phyloP scores from a whole-genome alignment of 2,888 invertebrate genomes.

The Perdita meconis region DNA sequence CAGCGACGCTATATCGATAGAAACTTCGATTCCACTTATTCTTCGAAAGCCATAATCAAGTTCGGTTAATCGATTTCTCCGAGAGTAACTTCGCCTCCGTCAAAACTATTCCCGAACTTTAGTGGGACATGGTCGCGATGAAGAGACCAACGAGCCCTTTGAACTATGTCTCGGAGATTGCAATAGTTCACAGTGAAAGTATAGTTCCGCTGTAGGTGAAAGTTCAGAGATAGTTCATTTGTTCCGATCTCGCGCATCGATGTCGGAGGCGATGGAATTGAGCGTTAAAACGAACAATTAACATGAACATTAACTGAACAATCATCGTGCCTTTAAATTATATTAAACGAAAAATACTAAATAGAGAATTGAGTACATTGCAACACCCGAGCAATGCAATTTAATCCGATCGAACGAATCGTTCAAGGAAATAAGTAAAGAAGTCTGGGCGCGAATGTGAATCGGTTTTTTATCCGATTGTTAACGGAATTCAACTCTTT shows the following conservation, averaged over 20 bases:
- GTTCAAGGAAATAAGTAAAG: not conserved
- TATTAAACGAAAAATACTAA: not conserved
- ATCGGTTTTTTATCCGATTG: constrained; percentile 36
- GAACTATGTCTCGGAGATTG: constrained; percentile 24
- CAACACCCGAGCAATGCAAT: constrained; percentile 4
- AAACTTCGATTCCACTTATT: constrained; percentile 15
- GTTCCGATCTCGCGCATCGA: not conserved
- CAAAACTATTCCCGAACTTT: constrained; percentile 49
- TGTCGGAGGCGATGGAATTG: not conserved
- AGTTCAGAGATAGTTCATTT: not conserved
- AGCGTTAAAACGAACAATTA: too few relatives aligned
- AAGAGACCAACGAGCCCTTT: constrained; percentile 31
- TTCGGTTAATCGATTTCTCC: constrained; percentile 47
- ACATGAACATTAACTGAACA: too few relatives aligned
- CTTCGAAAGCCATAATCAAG: constrained; percentile 32
- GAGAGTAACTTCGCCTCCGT: constrained; percentile 11
- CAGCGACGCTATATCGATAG: not conserved
- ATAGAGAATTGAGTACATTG: too few relatives aligned
- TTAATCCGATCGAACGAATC: constrained; percentile 13
- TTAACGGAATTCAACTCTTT: constrained; percentile 31
- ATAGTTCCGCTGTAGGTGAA: constrained; percentile 23
- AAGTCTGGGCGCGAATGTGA: constrained; percentile 23
- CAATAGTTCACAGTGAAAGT: constrained; percentile 32
- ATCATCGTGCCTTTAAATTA: too few relatives aligned
- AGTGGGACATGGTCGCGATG: constrained; percentile 15